Evolutionary conservation across 2,797 vertebrate genomes (phyloP), one percentile per base, ranked within the genome.

Genomic region (Acanthurus lineatus): DNA sequence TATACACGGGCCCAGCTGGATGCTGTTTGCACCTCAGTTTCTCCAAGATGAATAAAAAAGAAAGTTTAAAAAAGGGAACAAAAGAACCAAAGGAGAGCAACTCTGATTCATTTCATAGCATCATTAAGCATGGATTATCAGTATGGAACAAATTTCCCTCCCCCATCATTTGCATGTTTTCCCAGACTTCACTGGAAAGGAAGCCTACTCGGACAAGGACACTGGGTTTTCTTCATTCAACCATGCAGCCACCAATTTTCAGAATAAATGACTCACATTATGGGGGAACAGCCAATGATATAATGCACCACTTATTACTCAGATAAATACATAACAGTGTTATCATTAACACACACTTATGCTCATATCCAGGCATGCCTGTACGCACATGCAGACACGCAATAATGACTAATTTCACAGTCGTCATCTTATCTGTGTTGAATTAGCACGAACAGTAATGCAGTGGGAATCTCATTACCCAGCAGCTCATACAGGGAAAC

Each of bases 81-180:
- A 87, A 54, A 12, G 45, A 78, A 65, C 4, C 16, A 76, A 84
- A 64, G 38, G 42, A 73, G 73, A 62, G 71, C 52, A 67, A 54
- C 40, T 40, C 77, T 47, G 57, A 68, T 86, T 88, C 51, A 85
- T 81, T 88, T 89, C 60, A 84, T 79, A 85, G 83, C 58, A 83
- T 73, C 71, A 44, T 32, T 76, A 79, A 58, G 64, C 71, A 54
- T 62, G 80, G 77, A 91, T 88, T 83, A 89, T 90, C 73, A 77
- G 64, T 58, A 52, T 59, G 76, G 64, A 85, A 72, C 61, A 11
- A 79, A 62, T 68, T 63, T 66, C 78, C 86, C 79, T 78, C 88
- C 88, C 90, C 85, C 63, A 28, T 89, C 84, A 90, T 93, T 91
- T 89, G 87, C 89, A 93, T 92, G 82, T 83, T 65, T 75, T 81